Conservation (phyloP, 1,140 invertebrate genomes). For the Halesus radiatus region DNA sequence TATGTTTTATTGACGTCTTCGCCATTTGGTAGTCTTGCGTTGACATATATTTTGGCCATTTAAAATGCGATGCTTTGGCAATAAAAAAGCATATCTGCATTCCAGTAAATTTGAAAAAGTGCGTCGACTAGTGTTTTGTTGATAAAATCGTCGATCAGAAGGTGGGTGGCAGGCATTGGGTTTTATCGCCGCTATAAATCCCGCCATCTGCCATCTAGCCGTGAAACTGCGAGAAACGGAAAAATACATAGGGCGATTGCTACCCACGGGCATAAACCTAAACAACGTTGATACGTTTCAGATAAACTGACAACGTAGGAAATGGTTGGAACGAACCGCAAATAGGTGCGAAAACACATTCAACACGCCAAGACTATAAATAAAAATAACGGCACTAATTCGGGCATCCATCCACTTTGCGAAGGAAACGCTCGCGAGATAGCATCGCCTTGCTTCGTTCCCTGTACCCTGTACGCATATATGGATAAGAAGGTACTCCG, state of each 20-base stretch:
- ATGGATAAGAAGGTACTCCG: slow-evolving; percentile 47
- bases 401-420: slow-evolving; percentile 34
- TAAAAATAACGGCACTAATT: slow-evolving; percentile 56
- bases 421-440: slow-evolving; percentile 37
- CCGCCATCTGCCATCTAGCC: slow-evolving; percentile 14
- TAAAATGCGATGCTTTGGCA: no score
- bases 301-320: slow-evolving; percentile 50
- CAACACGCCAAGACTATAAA: slow-evolving; percentile 52
- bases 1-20: no score
- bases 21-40: no score
- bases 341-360: slow-evolving; percentile 46
- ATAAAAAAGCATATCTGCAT: not conserved
- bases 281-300: slow-evolving; percentile 47
- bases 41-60: no score
- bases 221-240: slow-evolving; percentile 11
- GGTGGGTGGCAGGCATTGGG: not conserved
- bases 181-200: slow-evolving; percentile 41
- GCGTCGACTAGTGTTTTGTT: not conserved
- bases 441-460: slow-evolving; percentile 49
- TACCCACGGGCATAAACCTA: slow-evolving; percentile 17
- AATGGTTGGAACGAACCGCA: slow-evolving; percentile 35
- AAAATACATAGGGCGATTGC: slow-evolving; percentile 27
- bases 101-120: not conserved
- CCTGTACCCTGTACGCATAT: slow-evolving; percentile 48
- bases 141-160: slow-evolving; percentile 38